Evolutionary conservation across 2,113 vertebrate species (phyloP).

Genomic region (Harpagus bidentatus): DNA sequence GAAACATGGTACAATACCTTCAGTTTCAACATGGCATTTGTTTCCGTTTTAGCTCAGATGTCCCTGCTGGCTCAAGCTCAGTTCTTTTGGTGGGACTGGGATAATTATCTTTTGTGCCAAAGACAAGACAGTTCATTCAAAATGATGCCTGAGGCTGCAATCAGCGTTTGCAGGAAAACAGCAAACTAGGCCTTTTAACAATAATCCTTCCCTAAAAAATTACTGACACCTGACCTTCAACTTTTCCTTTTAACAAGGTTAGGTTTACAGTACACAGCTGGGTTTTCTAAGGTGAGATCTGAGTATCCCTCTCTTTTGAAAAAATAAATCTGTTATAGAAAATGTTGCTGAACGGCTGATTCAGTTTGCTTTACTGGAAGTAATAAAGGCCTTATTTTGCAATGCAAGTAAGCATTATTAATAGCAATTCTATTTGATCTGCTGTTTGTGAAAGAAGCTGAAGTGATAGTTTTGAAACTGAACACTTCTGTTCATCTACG

Average conservation of each 20-base stretch:
- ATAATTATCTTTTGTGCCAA: slow-evolving; percentile 46
- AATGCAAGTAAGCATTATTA: not conserved
- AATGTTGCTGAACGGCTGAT: not conserved
- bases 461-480: not conserved
- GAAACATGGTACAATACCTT: not conserved
- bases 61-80: slow-evolving; percentile 14
- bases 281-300: slow-evolving; percentile 19
- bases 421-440: not conserved
- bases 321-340: not conserved
- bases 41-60: slow-evolving; percentile 27
- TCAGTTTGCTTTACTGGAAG: not conserved
- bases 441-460: not conserved
- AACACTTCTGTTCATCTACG: not conserved
- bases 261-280: not conserved
- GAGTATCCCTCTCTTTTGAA: not conserved
- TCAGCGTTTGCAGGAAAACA: slow-evolving; percentile 11
- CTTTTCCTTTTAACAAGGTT: not conserved
- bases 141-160: slow-evolving; percentile 17
- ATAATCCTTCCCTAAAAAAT: not conserved
- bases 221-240: slow-evolving; percentile 12
- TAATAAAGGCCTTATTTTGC: not conserved
- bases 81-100: slow-evolving; percentile 3
- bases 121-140: slow-evolving; percentile 19
- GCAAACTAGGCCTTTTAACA: slow-evolving; percentile 12
- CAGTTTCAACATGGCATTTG: not conserved